These are phyloP conservation scores for Ptychoptera contaminata DNA, from an alignment of 2,888 invertebrate species.

Conservation along the genomic window DNA sequence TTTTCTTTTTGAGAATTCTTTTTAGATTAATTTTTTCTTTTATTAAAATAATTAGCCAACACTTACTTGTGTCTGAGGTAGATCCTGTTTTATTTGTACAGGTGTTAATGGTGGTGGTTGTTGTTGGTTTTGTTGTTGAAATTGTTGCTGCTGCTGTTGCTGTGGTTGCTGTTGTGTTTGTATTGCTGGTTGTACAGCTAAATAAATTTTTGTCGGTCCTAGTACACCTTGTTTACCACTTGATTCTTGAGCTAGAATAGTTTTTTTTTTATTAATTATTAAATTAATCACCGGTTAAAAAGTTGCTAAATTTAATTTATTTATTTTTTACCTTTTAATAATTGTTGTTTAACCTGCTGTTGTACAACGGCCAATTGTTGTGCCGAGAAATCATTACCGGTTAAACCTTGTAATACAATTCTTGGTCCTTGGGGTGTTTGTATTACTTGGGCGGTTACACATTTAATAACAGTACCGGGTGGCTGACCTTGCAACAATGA, in stretches of 20 bases:
- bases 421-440: conserved; percentile 73
- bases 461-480: conserved; percentile 72
- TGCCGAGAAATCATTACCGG: conserved; percentile 66
- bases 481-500: conserved; percentile 63
- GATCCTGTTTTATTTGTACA: conserved; percentile 23
- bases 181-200: conserved; percentile 64
- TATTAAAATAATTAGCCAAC: conserved; percentile 16
- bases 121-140: too few species aligned
- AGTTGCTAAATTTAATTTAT: conserved; percentile 3
- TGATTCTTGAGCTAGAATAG: conserved; percentile 62
- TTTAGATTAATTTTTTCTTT: neutral
- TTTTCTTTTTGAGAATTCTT: conserved; percentile 6
- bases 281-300: conserved; percentile 12
- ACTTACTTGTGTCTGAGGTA: conserved; percentile 31
- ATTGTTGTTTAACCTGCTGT: conserved; percentile 77
- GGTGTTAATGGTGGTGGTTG: conserved; percentile 38
- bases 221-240: conserved; percentile 72
- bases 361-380: conserved; percentile 71
- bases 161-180: conserved; percentile 20
- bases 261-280: conserved; percentile 18
- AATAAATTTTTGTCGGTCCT: conserved; percentile 72
- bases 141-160: conserved; percentile 33
- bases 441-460: conserved; percentile 75
- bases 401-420: conserved; percentile 71
- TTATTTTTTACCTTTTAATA: conserved; percentile 52